phyloP scores from a whole-genome alignment of 1,140 invertebrate species.

The Pogonognathellus flavescens region DNA sequence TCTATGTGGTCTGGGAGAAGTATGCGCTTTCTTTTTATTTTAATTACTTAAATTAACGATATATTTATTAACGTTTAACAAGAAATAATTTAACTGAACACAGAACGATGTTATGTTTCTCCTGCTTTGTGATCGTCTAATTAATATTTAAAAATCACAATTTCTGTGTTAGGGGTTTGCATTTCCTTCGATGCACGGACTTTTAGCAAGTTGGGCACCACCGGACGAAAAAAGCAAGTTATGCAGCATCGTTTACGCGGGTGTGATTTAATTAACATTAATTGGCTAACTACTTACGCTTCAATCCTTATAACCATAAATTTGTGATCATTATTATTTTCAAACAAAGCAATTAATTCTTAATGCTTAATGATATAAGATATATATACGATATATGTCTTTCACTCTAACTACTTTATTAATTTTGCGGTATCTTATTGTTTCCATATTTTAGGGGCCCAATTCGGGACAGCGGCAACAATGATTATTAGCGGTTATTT shows the following conservation, averaged over 20 bases:
- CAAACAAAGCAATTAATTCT: too few relatives aligned
- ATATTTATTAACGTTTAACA: too few relatives aligned
- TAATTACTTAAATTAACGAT: too few relatives aligned
- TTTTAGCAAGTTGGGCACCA: constrained; percentile 73
- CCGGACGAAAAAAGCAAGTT: constrained; percentile 70
- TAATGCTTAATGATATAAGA: too few relatives aligned
- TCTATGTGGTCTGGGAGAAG: constrained; percentile 72
- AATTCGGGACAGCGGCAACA: constrained; percentile 61
- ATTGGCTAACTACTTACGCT: too few relatives aligned
- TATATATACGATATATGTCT: too few relatives aligned
- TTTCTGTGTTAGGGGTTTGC: constrained; percentile 25
- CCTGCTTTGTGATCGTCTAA: neutral
- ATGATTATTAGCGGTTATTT: constrained; percentile 63
- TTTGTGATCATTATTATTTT: too few relatives aligned
- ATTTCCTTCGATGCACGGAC: constrained; percentile 73
- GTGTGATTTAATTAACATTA: constrained; percentile 56
- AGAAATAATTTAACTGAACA: neutral
- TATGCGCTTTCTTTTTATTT: neutral
- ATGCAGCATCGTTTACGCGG: constrained; percentile 63
- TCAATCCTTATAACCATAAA: too few relatives aligned
- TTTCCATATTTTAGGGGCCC: constrained; percentile 43
- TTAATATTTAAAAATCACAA: neutral
- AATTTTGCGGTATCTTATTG: too few relatives aligned
- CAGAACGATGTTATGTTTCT: neutral
- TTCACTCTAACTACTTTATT: too few relatives aligned